Evolutionary conservation across 2,888 invertebrate genomes (phyloP).

Genomic region (Apotomis turbidana): DNA sequence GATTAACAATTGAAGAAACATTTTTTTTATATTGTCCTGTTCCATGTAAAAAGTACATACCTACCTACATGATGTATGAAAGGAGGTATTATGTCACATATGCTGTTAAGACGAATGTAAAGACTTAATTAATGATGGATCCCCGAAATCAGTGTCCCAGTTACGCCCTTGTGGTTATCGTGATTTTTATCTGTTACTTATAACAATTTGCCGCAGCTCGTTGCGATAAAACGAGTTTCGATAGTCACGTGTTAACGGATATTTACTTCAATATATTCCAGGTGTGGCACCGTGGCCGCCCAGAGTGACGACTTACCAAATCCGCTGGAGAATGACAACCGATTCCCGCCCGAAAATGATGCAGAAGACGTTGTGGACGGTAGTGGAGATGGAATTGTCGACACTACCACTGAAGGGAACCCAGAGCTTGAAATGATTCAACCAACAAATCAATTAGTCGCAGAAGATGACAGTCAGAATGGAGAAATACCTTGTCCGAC

Average conservation of each 20-base stretch:
- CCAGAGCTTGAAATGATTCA: constrained; percentile 63
- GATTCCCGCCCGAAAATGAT: constrained; percentile 70
- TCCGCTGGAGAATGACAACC: constrained; percentile 72
- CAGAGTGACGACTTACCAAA: constrained; percentile 70
- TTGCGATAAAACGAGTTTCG: constrained; percentile 65
- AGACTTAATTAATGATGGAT: constrained; percentile 28
- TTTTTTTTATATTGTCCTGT: constrained; percentile 3
- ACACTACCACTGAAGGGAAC: constrained; percentile 51
- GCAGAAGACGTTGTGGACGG: constrained; percentile 62
- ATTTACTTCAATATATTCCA: constrained; percentile 50
- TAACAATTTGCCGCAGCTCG: constrained; percentile 71
- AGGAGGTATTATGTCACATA: no score
- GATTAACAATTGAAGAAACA: constrained; percentile 9
- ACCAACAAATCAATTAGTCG: constrained; percentile 49
- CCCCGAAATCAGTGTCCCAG: constrained; percentile 54
- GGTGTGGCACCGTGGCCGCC: constrained; percentile 55
- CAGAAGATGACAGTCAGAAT: constrained; percentile 46
- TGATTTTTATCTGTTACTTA: constrained; percentile 71
- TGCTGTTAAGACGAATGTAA: neutral
- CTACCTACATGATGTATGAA: neutral
- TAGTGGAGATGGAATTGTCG: constrained; percentile 59
- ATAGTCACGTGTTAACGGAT: constrained; percentile 63
- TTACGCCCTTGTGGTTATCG: constrained; percentile 63
- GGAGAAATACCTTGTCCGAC: constrained; percentile 60
- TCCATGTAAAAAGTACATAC: neutral